Percentiles rank a stretch among this genome's conserved stretches.
These are phyloP conservation scores for Pandemis heparana DNA, from an alignment of 2,888 invertebrate genomes.

Conservation along the genomic window DNA sequence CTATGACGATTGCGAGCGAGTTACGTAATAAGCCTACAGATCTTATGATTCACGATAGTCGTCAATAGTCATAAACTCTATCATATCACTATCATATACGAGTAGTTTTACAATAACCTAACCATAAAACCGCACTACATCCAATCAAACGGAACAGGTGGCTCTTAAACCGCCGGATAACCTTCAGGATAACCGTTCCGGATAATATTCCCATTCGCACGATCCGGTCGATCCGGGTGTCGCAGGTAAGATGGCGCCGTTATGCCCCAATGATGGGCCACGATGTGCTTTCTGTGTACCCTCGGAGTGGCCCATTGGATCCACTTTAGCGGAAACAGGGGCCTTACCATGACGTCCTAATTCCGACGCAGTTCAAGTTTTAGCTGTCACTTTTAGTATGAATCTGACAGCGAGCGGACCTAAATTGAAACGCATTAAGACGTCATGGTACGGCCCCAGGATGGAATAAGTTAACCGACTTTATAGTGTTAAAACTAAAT, in stretches of 20 bases:
- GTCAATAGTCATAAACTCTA: neutral
- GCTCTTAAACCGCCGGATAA: slow-evolving; percentile 53
- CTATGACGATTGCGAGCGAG: too few relatives aligned
- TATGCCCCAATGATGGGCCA: slow-evolving; percentile 39
- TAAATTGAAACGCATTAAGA: too few relatives aligned
- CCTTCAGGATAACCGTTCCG: slow-evolving; percentile 52
- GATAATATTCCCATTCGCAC: slow-evolving; percentile 70
- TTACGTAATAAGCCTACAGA: too few relatives aligned
- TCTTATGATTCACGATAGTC: too few relatives aligned
- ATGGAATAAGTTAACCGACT: too few relatives aligned
- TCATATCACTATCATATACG: neutral
- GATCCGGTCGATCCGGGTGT: slow-evolving; percentile 44
- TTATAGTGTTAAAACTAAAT: too few relatives aligned
- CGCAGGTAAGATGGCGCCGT: slow-evolving; percentile 40
- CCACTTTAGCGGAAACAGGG: neutral
- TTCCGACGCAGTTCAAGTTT: too few relatives aligned
- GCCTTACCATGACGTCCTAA: too few relatives aligned
- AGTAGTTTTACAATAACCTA: neutral
- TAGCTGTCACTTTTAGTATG: too few relatives aligned
- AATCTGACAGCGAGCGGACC: too few relatives aligned
- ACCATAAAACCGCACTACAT: slow-evolving; percentile 18
- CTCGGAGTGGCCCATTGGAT: slow-evolving; percentile 10
- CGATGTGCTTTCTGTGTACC: slow-evolving; percentile 28
- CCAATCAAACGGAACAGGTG: slow-evolving; percentile 59
- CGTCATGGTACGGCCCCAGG: too few relatives aligned